phyloP scores from a whole-genome alignment of 2,113 vertebrate species.

The Carassius gibelio region DNA sequence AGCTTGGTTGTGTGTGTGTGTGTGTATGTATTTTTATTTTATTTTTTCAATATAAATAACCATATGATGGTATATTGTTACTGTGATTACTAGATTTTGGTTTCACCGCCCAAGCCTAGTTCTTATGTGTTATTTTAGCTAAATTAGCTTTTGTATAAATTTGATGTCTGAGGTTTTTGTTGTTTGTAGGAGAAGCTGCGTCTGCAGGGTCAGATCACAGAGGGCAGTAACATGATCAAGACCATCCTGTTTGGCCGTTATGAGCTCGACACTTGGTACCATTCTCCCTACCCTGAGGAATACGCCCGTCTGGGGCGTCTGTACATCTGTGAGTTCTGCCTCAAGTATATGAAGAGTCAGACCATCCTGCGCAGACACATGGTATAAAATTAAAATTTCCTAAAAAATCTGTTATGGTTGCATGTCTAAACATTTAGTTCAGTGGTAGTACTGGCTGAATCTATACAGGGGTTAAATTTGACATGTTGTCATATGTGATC shows the following conservation, averaged over 20 bases:
- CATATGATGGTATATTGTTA: too few relatives aligned
- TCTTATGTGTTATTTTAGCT: not conserved
- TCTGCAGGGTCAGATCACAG: slow-evolving; percentile 96
- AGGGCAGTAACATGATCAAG: slow-evolving; percentile 99
- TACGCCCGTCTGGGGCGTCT: slow-evolving; percentile 94
- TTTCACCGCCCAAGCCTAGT: too few relatives aligned
- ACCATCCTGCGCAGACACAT: slow-evolving; percentile 96
- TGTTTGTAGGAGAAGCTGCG: slow-evolving; percentile 87
- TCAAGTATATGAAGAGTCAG: slow-evolving; percentile 99
- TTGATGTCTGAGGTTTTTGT: not conserved
- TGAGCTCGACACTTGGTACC: slow-evolving; percentile 98
- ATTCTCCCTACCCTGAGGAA: slow-evolving; percentile 97
- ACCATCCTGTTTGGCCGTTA: slow-evolving; percentile 98
- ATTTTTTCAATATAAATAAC: too few relatives aligned
- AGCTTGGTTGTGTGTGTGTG: too few relatives aligned
- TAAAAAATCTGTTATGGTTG: not conserved
- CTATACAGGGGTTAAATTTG: not conserved
- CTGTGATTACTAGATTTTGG: too few relatives aligned
- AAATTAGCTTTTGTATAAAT: slow-evolving; percentile 11
- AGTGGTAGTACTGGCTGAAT: not conserved
- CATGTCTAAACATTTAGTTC: not conserved
- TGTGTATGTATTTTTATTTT: too few relatives aligned
- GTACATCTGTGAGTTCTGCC: slow-evolving; percentile 98
- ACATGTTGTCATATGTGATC: slow-evolving; percentile 19
- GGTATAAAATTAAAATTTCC: slow-evolving; percentile 68